Conservation (phyloP, 2,888 invertebrate genomes). For the Hypercompe scribonia region DNA sequence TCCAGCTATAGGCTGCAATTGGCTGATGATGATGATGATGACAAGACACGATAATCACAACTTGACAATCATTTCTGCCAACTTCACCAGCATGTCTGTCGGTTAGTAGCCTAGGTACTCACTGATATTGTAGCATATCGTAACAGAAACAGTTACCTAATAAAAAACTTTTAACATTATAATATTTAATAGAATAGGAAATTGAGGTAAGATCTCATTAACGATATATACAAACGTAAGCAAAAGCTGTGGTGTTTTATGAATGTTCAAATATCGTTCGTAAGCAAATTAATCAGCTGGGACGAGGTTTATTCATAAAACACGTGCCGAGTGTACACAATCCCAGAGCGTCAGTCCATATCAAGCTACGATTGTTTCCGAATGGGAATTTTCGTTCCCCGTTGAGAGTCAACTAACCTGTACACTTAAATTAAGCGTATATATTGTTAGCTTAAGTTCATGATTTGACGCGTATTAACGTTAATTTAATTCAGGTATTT, state of each 20-base stretch:
- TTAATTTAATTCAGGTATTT: not conserved
- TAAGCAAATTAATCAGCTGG: constrained; percentile 13
- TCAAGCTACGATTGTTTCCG: constrained; percentile 10
- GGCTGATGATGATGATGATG: no score
- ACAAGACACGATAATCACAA: no score
- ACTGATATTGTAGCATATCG: no score
- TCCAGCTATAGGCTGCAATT: no score
- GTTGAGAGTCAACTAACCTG: constrained; percentile 6
- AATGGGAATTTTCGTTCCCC: constrained; percentile 8
- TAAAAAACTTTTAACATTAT: no score
- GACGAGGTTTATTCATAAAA: constrained; percentile 9
- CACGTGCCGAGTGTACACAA: constrained; percentile 15
- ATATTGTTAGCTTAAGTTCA: not conserved
- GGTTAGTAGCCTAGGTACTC: no score
- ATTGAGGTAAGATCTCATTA: not conserved
- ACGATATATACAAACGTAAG: not conserved
- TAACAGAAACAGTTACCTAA: no score
- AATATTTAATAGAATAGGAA: not conserved
- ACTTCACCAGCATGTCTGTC: no score
- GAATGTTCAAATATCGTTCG: not conserved
- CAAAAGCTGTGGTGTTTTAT: not conserved
- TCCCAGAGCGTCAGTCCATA: constrained; percentile 15
- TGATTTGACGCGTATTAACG: not conserved
- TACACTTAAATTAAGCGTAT: not conserved
- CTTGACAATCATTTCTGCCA: no score